These are phyloP conservation scores for Coelogynopora nodosa DNA, from an alignment of 2,888 invertebrate species.

Conservation along the genomic window DNA sequence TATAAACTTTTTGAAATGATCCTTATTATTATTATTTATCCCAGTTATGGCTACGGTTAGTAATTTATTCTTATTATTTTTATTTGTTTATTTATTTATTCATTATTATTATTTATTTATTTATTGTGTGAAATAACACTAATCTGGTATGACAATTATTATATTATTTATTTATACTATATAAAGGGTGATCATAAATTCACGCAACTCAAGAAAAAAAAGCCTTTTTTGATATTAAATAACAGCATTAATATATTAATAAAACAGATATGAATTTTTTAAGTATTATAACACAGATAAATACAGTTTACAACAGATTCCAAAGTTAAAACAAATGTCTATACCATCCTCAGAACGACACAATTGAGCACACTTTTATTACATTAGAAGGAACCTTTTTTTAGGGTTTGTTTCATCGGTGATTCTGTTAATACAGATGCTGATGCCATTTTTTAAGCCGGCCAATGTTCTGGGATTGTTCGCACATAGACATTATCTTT, in stretches of 20 bases:
- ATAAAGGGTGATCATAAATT: background rate
- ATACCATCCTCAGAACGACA: slow-evolving; percentile 5
- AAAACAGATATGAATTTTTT: background rate
- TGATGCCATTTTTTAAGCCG: background rate
- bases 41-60: too few relatives aligned
- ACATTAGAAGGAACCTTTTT: background rate
- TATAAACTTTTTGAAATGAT: too few relatives aligned
- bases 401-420: background rate
- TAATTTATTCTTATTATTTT: too few relatives aligned
- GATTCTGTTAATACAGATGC: background rate
- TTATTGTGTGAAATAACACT: too few relatives aligned
- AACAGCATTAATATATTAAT: background rate
- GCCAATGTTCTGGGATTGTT: slow-evolving; percentile 6
- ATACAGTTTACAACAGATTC: too few relatives aligned
- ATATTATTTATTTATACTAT: too few relatives aligned
- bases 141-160: too few relatives aligned
- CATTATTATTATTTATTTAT: too few relatives aligned
- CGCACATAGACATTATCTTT: background rate
- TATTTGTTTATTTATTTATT: too few relatives aligned
- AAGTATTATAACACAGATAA: background rate
- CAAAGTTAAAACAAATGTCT: background rate
- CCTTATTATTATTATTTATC: too few relatives aligned
- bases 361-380: background rate
- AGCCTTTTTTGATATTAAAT: background rate
- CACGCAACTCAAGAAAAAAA: background rate